Evolutionary conservation across 2,797 vertebrate species (phyloP).

Genomic region (Columba guinea): DNA sequence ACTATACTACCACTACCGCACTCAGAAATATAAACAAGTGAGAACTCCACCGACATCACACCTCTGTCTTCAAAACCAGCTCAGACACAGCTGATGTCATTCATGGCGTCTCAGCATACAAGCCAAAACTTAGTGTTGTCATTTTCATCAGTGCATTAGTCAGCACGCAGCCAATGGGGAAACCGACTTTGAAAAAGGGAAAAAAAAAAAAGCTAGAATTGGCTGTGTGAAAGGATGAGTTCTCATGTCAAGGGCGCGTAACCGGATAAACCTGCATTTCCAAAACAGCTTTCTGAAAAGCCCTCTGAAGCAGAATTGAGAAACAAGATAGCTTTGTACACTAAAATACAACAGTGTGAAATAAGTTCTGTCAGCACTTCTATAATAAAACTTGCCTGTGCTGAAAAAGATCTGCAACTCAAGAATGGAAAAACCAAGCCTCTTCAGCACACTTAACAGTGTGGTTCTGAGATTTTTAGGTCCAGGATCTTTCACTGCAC

Average conservation of each 20-base stretch:
- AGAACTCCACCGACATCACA: background rate
- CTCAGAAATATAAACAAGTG: background rate
- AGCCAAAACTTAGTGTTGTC: background rate
- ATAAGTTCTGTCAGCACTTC: slow-evolving; percentile 19
- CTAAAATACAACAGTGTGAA: background rate
- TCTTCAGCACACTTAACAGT: background rate
- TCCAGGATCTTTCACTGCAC: background rate
- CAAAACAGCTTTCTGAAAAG: slow-evolving; percentile 38
- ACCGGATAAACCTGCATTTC: slow-evolving; percentile 69
- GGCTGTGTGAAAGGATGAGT: background rate
- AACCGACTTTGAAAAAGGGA: background rate
- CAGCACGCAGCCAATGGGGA: background rate
- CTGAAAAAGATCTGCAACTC: background rate
- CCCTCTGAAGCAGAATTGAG: slow-evolving; percentile 40
- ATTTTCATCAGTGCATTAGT: background rate
- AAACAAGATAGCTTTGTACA: slow-evolving; percentile 45
- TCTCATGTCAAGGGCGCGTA: background rate
- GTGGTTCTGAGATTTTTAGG: background rate
- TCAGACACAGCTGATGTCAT: background rate
- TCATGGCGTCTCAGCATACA: background rate
- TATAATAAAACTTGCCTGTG: background rate
- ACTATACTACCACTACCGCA: background rate
- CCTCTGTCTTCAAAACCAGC: background rate
- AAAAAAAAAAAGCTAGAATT: background rate
- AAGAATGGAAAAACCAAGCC: background rate